Percentiles rank a stretch among this genome's conserved stretches.
These are phyloP conservation scores for Nipponia nippon DNA, from an alignment of 2,113 vertebrate genomes.

Conservation along the genomic window DNA sequence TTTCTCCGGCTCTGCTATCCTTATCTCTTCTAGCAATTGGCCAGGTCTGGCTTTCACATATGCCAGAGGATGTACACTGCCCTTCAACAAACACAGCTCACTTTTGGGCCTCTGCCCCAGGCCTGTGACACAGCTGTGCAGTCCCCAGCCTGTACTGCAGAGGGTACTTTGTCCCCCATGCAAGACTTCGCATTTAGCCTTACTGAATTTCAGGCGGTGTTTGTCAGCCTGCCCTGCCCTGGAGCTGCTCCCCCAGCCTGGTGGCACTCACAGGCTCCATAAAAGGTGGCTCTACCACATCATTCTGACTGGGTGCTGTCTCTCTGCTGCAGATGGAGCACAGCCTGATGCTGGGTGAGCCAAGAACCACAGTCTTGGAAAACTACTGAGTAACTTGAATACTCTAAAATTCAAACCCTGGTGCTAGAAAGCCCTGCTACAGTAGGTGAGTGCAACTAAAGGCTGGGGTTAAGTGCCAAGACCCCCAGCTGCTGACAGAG, in stretches of 20 bases:
- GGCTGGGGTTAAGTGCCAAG: background rate
- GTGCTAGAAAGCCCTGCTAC: background rate
- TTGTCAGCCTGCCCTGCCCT: background rate
- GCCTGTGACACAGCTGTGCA: accelerated
- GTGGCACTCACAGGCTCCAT: background rate
- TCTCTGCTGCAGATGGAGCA: background rate
- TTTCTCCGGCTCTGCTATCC: background rate
- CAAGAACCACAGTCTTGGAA: background rate
- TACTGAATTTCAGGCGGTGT: background rate
- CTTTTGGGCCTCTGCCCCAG: background rate
- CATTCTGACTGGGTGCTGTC: background rate
- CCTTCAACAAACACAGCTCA: background rate
- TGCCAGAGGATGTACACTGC: background rate
- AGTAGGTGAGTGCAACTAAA: background rate
- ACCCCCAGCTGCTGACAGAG: background rate
- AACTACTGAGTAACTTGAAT: background rate
- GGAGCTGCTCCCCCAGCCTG: background rate
- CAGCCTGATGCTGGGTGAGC: background rate
- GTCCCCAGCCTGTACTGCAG: no score
- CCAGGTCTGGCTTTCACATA: background rate
- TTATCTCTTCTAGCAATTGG: background rate
- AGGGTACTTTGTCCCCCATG: accelerated
- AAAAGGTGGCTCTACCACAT: background rate
- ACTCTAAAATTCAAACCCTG: background rate
- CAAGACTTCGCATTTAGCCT: no score